Base-by-base conservation (phyloP, 2,888 invertebrate species). In the Platypus cylindrus region DNA sequence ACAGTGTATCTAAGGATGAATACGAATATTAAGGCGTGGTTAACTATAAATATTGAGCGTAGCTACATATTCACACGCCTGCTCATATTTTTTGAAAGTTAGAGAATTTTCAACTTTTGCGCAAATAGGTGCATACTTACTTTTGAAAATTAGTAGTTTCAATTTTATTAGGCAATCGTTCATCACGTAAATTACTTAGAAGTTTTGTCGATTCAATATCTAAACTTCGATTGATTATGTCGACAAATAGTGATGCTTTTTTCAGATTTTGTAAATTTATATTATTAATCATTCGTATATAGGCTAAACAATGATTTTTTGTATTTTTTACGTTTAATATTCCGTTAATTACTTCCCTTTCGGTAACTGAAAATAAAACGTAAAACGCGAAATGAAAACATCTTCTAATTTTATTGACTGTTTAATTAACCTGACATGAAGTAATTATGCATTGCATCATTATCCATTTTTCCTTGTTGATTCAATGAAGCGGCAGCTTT, bases 311-410 rank as follows among this genome's bases (percentile, higher is more conserved):
- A 60, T 95, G 94, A 53, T 94, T 93, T 58, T 89, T 86, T 0
- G 90, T 91, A 55, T 94, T 90, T 54, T 84, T 85, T 0, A 94
- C 93, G 53, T 82, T 85, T 12, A 98, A 63, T 3, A 97, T 73
- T 0, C 97, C 97, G 53, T 94, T 90, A 48, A 94, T 93, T 0
- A 98, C 93, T 66, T 98, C 97, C 27, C 95, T 70, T 66, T 97
- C 97, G 2, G 97, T 98, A 15, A 97, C 97, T 93, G 61, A 22
- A 62, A 58, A 20, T 5, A 20, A 32, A 17, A 16, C 5, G 11
- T 2, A 5, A 16, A 11, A 17, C 3, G 29, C 7, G 17, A 14
- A 4, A n/a, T 4, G n/a, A n/a, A n/a, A n/a, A n/a, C n/a, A n/a
- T n/a, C n/a, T n/a, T 20, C 5, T 7, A 9, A 20, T 20, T 20